phyloP scores from a whole-genome alignment of 2,113 vertebrate genomes.

The Chitala chitala region DNA sequence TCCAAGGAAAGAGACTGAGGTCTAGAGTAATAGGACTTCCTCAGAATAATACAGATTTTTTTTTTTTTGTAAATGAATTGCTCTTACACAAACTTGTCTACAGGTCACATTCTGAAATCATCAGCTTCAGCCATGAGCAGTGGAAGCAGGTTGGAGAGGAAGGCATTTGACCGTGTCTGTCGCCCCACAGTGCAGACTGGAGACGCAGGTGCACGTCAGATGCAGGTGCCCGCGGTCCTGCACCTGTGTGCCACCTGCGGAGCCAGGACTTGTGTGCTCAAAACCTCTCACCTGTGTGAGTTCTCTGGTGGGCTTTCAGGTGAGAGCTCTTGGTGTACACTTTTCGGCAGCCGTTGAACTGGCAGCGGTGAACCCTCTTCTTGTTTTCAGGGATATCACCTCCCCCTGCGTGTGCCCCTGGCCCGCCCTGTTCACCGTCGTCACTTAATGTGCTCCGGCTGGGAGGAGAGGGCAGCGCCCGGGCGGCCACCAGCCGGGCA shows the following conservation, averaged over 20 bases:
- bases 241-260: too few relatives aligned
- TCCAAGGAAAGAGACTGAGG: too few relatives aligned
- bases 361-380: constrained; percentile 97
- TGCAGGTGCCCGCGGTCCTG: too few relatives aligned
- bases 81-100: too few relatives aligned
- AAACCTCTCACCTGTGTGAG: constrained; percentile 87
- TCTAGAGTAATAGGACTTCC: too few relatives aligned
- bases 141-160: not conserved
- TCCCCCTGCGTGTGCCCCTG: constrained; percentile 12
- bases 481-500: constrained; percentile 72
- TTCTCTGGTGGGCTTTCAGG: constrained; percentile 98
- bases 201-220: not conserved
- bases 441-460: constrained; percentile 63
- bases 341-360: constrained; percentile 97
- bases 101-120: not conserved
- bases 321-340: constrained; percentile 99
- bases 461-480: constrained; percentile 57
- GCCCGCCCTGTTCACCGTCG: constrained; percentile 72
- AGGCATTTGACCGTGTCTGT: too few relatives aligned
- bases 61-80: too few relatives aligned
- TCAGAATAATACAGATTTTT: too few relatives aligned
- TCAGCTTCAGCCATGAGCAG: not conserved
- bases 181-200: too few relatives aligned
- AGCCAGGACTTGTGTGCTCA: not conserved
- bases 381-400: constrained; percentile 88